Percentiles rank a stretch among this genome's conserved stretches.
Evolutionary conservation across 2,888 invertebrate species (phyloP).

Genomic region (Meta bourneti): DNA sequence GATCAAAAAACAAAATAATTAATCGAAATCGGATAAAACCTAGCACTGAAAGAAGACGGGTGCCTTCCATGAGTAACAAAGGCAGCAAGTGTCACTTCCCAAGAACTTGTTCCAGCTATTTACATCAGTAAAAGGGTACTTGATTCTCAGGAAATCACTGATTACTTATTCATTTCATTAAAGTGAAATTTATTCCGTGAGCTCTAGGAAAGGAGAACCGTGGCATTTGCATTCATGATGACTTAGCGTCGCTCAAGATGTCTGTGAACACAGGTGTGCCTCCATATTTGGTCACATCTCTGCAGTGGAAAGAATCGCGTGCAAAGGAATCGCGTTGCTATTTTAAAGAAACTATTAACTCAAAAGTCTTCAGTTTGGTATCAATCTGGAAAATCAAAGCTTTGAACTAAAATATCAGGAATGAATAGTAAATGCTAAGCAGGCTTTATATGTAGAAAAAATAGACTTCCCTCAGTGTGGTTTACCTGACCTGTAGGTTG

Average conservation of each 20-base stretch:
- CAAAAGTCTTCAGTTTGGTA: too few species aligned
- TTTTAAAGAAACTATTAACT: too few species aligned
- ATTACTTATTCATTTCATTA: conserved; percentile 53
- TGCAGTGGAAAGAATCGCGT: background rate
- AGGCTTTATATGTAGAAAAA: too few species aligned
- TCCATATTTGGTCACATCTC: background rate
- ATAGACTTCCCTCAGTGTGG: too few species aligned
- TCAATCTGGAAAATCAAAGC: too few species aligned
- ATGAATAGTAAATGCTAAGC: too few species aligned
- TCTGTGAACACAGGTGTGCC: background rate
- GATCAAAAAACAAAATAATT: background rate
- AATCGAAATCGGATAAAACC: background rate
- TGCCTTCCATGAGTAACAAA: conserved; percentile 15
- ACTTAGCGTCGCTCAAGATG: too few species aligned
- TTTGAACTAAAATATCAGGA: too few species aligned
- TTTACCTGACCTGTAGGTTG: too few species aligned
- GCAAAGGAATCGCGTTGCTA: too few species aligned
- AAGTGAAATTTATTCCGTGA: conserved; percentile 37
- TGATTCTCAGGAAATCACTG: conserved; percentile 28
- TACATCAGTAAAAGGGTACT: conserved; percentile 31
- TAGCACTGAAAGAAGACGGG: too few species aligned
- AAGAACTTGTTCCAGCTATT: conserved; percentile 23
- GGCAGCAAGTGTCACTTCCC: conserved; percentile 6
- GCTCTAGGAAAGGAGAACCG: conserved; percentile 24
- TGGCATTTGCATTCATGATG: conserved; percentile 38